These are phyloP conservation scores for Hemicrepidius hirtus DNA, from an alignment of 2,888 invertebrate species.

Conservation along the genomic window DNA sequence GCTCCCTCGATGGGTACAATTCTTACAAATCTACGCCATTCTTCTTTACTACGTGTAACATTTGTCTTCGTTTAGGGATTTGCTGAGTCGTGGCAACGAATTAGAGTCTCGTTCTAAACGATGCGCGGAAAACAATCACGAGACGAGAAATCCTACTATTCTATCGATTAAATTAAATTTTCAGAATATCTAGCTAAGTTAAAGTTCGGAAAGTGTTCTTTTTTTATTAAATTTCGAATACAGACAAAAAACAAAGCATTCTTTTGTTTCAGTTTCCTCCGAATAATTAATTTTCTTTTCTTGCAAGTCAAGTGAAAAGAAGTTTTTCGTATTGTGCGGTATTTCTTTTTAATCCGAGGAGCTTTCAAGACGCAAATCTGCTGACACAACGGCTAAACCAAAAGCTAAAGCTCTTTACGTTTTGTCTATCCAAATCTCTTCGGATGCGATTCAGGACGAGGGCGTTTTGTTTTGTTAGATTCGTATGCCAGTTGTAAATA, in stretches of 20 bases:
- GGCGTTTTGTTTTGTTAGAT: conserved; percentile 18
- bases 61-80: conserved; percentile 36
- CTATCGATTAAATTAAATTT: conserved; percentile 10
- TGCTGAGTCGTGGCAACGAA: conserved; percentile 28
- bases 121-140: conserved; percentile 19
- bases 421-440: conserved; percentile 32
- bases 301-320: background rate
- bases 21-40: background rate
- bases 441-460: conserved; percentile 5
- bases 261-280: background rate
- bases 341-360: conserved; percentile 22
- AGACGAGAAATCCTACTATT: background rate
- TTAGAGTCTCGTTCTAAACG: conserved; percentile 25
- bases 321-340: background rate
- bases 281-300: conserved; percentile 10
- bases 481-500: conserved; percentile 23
- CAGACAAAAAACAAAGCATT: background rate
- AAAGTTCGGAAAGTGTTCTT: background rate
- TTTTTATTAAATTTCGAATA: too few species aligned
- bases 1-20: background rate
- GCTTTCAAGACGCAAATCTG: conserved; percentile 27
- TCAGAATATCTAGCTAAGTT: background rate
- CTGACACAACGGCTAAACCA: conserved; percentile 25
- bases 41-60: conserved; percentile 23
- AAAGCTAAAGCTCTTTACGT: conserved; percentile 27